Evolutionary conservation across 2,888 invertebrate species (phyloP), one percentile per base, ranked within the genome.

Genomic region (Keiferia lycopersicella): DNA sequence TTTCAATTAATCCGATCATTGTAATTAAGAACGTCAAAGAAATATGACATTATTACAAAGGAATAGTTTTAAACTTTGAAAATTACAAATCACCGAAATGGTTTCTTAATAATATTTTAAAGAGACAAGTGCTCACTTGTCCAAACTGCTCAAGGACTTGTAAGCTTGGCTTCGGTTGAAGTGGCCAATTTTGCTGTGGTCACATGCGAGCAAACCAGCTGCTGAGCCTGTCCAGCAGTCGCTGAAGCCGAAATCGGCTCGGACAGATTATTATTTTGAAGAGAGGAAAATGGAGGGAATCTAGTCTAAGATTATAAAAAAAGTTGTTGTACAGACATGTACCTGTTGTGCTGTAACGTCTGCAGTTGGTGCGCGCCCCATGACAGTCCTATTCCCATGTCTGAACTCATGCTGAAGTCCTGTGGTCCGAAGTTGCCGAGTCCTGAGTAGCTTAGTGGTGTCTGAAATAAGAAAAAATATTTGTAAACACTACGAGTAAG

Each of bases 341-440:
- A 94, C 94, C 95, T 94, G 88, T 94, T 93, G 91, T 95, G 95
- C 81, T 95, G 93, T 72, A 94, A 88, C 62, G 94, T 93, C 79
- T 95, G 94, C 79, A 95, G 92, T 75, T 94, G 95, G 83, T 95
- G 95, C 65, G 94, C 93, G 87, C 94, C 94, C 92, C 95, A 94
- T 73, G 94, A 92, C 62, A 94, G 89, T 73, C 93, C 93, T 70
- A 96, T 91, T 73, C 95, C 94, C 93, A 96, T 95, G 78, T 95
- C 95, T 71, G 94, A 93, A 78, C 93, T 93, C 92, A 95, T 95
- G 87, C 95, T 95, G 91, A 95, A 96, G 90, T 96, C 96, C 86
- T 95, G 95, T 73, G 95, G 94, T 82, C 94, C 95, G 81, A 95
- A 96, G 72, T 93, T 92, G 71, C 94, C 93, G 73, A 94, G 91